These are phyloP conservation scores for Azemiops feae DNA, from an alignment of 2,113 vertebrate genomes.

Conservation along the genomic window DNA sequence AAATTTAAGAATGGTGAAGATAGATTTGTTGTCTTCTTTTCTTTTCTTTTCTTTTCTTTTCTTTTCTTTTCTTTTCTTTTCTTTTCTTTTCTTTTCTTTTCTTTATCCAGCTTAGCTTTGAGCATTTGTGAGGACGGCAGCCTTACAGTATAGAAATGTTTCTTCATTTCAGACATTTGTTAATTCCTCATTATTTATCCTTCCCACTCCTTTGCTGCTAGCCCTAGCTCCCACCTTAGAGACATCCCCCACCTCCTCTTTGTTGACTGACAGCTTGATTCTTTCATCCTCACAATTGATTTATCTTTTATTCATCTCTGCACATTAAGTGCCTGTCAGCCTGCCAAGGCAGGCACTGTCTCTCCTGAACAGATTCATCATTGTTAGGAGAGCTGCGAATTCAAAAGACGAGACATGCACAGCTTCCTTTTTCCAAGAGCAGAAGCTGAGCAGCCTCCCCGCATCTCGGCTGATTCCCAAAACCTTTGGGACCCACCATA, in stretches of 20 bases:
- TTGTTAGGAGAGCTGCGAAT: slow-evolving; percentile 13
- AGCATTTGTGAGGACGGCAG: slow-evolving; percentile 28
- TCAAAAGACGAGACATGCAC: background rate
- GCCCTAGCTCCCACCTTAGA: background rate
- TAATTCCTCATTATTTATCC: slow-evolving; percentile 31
- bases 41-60: no score
- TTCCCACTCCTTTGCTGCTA: background rate
- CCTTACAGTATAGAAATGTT: slow-evolving; percentile 29
- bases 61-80: no score
- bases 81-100: no score
- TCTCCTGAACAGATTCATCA: slow-evolving; percentile 33
- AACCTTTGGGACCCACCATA: background rate
- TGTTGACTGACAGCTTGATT: slow-evolving; percentile 39
- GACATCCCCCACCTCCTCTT: background rate
- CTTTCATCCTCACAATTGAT: slow-evolving; percentile 43
- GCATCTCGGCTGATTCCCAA: no score
- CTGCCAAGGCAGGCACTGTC: slow-evolving; percentile 33
- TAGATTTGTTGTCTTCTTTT: no score
- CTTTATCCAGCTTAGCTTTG: slow-evolving; percentile 32
- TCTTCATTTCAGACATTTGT: slow-evolving; percentile 38
- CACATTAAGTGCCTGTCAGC: slow-evolving; percentile 43
- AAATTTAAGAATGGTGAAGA: background rate
- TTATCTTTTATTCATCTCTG: slow-evolving; percentile 55
- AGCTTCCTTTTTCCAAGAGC: background rate
- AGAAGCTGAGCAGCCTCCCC: background rate